These are phyloP conservation scores for Copidosoma floridanum DNA, from an alignment of 1,140 invertebrate species.

Conservation along the genomic window DNA sequence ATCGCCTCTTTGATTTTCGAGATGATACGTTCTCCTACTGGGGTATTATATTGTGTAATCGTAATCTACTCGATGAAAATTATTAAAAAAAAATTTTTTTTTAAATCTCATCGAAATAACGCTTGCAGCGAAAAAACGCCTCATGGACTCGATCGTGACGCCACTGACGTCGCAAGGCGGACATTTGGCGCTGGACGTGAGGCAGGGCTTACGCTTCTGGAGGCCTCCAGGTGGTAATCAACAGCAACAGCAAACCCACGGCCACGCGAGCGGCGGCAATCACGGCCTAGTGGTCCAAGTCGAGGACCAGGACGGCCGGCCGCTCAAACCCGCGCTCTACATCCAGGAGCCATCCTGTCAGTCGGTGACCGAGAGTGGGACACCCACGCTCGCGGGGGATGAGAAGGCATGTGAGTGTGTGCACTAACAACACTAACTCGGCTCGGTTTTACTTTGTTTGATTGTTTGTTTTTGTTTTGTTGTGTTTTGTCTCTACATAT, in stretches of 20 bases:
- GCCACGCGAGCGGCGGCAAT: constrained; percentile 49
- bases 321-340: constrained; percentile 56
- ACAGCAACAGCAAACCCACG: constrained; percentile 24
- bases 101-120: too few species aligned
- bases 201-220: constrained; percentile 47
- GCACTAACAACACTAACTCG: constrained; percentile 55
- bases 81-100: too few species aligned
- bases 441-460: constrained; percentile 32
- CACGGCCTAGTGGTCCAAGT: constrained; percentile 62
- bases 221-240: constrained; percentile 25
- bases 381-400: constrained; percentile 41
- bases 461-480: not conserved
- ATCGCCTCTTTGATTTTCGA: constrained; percentile 20
- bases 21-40: too few species aligned
- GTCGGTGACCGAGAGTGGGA: constrained; percentile 23
- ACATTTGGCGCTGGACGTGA: constrained; percentile 48
- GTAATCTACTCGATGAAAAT: too few species aligned
- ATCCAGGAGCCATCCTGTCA: constrained; percentile 58
- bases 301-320: constrained; percentile 62
- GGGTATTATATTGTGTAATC: too few species aligned
- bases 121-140: constrained; percentile 57
- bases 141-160: constrained; percentile 61
- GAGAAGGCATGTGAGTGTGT: constrained; percentile 59
- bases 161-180: constrained; percentile 48
- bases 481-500: constrained; percentile 14